Evolutionary conservation across 2,888 invertebrate genomes (phyloP).

Genomic region (Thereva nobilitata): DNA sequence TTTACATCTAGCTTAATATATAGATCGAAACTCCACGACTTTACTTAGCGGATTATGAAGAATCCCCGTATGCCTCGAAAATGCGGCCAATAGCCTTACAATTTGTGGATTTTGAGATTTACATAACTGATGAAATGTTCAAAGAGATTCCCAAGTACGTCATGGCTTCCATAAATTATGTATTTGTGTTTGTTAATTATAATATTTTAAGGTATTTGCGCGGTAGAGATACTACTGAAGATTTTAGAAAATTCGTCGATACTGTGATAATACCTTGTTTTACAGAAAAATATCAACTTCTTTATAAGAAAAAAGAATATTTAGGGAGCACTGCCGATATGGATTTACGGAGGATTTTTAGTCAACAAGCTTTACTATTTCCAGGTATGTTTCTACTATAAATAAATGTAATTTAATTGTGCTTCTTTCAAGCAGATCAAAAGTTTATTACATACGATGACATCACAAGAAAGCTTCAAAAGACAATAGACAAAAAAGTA

Average conservation of each 20-base stretch:
- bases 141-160: conserved; percentile 48
- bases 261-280: conserved; percentile 48
- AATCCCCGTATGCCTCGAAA: conserved; percentile 47
- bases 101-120: conserved; percentile 48
- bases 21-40: conserved; percentile 44
- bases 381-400: conserved; percentile 44
- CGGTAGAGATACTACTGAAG: conserved; percentile 48
- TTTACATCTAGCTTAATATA: not conserved
- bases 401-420: conserved; percentile 20
- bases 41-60: conserved; percentile 46
- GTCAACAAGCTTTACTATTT: conserved; percentile 46
- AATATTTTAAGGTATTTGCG: conserved; percentile 47
- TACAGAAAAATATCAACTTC: conserved; percentile 49
- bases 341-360: conserved; percentile 49
- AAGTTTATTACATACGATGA: conserved; percentile 51
- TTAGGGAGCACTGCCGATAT: conserved; percentile 46
- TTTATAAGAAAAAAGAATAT: conserved; percentile 46
- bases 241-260: conserved; percentile 47
- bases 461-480: conserved; percentile 47
- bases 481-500: conserved; percentile 49
- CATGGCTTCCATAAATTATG: not conserved
- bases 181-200: not conserved
- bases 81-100: conserved; percentile 45
- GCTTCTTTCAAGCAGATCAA: conserved; percentile 43
- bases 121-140: conserved; percentile 45